These are phyloP conservation scores for Morpho achilles DNA, from an alignment of 2,888 invertebrate species.

Conservation along the genomic window DNA sequence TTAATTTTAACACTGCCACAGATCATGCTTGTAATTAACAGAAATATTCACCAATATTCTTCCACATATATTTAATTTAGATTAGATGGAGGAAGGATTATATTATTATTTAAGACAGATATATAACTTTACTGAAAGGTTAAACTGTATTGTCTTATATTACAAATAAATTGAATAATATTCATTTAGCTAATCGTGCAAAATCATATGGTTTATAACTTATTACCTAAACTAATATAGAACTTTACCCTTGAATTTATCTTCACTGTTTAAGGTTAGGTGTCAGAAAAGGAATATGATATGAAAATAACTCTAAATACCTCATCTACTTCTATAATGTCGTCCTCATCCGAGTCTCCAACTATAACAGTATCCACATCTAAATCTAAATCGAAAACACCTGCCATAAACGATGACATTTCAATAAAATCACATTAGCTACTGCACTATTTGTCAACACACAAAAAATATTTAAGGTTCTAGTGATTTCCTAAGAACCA, in stretches of 20 bases:
- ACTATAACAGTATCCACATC: conserved; percentile 81
- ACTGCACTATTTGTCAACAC: conserved; percentile 37
- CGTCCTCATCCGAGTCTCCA: conserved; percentile 91
- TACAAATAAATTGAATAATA: too few relatives aligned
- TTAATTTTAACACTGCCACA: too few relatives aligned
- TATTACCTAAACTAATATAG: background rate
- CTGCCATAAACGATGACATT: conserved; percentile 86
- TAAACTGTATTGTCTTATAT: too few relatives aligned
- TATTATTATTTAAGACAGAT: too few relatives aligned
- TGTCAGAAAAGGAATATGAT: background rate
- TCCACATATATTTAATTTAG: too few relatives aligned
- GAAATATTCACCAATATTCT: too few relatives aligned
- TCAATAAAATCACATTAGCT: conserved; percentile 75
- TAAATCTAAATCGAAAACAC: conserved; percentile 96
- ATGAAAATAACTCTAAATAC: conserved; percentile 70
- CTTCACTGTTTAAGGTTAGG: conserved; percentile 18
- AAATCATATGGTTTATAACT: too few relatives aligned
- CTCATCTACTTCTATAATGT: conserved; percentile 92
- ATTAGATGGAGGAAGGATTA: too few relatives aligned
- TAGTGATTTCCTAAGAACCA: background rate
- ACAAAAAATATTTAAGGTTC: background rate
- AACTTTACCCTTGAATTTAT: conserved; percentile 28
- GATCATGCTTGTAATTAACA: too few relatives aligned
- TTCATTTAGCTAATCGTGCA: too few relatives aligned
- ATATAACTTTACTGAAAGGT: too few relatives aligned